Evolutionary conservation across 2,888 invertebrate species (phyloP).

Genomic region (Nemotelus pantherinus): DNA sequence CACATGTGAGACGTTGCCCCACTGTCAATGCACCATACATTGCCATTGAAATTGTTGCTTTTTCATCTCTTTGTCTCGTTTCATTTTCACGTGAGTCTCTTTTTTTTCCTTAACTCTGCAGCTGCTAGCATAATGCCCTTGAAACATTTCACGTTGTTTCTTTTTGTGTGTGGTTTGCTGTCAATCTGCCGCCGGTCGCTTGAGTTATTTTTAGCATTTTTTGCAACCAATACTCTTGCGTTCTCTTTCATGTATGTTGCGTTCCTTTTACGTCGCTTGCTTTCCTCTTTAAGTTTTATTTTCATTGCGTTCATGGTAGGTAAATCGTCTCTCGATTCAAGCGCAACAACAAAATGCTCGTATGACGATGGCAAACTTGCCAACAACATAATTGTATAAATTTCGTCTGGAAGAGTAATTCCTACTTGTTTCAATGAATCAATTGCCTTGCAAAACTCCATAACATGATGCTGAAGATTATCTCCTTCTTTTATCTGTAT

Average conservation of each 20-base stretch:
- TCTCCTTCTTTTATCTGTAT: too few species aligned
- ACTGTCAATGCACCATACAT: background rate
- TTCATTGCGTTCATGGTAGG: slow-evolving; percentile 17
- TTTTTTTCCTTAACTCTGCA: too few species aligned
- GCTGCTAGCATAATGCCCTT: too few species aligned
- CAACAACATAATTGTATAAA: slow-evolving; percentile 49
- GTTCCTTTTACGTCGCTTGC: background rate
- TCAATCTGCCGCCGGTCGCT: background rate
- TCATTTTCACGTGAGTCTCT: too few species aligned
- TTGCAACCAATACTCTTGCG: background rate
- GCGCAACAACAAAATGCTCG: slow-evolving; percentile 51
- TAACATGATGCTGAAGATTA: too few species aligned
- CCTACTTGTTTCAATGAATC: background rate
- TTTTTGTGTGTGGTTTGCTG: background rate
- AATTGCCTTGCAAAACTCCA: too few species aligned
- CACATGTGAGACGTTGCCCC: background rate
- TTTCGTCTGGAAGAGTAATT: slow-evolving; percentile 37
- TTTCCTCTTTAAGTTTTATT: slow-evolving; percentile 16
- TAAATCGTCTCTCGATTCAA: slow-evolving; percentile 48
- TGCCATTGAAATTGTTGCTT: background rate
- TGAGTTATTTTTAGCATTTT: background rate
- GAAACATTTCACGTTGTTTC: background rate
- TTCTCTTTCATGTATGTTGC: background rate
- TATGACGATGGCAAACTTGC: slow-evolving; percentile 49
- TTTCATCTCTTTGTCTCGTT: background rate